These are phyloP conservation scores for Vombatus ursinus DNA, from an alignment of 2,113 vertebrate species.

Conservation along the genomic window DNA sequence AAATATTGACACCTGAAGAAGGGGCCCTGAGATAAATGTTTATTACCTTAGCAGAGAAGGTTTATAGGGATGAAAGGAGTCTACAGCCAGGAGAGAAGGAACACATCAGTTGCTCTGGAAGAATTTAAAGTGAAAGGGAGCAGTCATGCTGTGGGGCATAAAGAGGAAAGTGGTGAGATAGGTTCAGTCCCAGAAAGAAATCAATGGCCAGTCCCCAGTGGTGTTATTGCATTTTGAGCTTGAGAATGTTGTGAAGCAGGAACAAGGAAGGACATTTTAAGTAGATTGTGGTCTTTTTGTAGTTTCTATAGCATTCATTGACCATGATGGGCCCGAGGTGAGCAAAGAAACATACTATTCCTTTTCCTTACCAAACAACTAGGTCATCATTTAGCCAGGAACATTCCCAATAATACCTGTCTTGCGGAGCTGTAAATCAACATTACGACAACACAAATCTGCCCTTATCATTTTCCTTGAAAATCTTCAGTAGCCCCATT, in stretches of 20 bases:
- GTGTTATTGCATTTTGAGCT: not conserved
- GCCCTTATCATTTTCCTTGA: not conserved
- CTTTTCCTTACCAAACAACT: not conserved
- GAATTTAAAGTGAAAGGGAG: conserved; percentile 46
- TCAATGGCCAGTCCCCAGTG: not conserved
- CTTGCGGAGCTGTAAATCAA: not conserved
- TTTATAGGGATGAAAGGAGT: conserved; percentile 1
- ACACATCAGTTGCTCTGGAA: not conserved
- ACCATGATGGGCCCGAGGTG: not conserved
- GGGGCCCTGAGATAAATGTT: not conserved
- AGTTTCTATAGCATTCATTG: not conserved
- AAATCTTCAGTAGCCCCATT: not conserved
- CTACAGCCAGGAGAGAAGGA: not conserved
- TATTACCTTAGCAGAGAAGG: conserved; percentile 25
- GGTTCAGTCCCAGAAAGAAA: conserved; percentile 7
- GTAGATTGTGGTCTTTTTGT: not conserved
- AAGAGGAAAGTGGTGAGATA: not conserved
- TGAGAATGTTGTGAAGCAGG: not conserved
- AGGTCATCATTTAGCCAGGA: not conserved
- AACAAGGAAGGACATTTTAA: not conserved
- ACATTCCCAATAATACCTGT: not conserved
- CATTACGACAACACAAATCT: not conserved
- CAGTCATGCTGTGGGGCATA: not conserved
- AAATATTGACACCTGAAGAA: not conserved
- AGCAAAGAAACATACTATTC: not conserved